Conservation (phyloP, 2,797 vertebrate genomes). For the Chelmon rostratus region DNA sequence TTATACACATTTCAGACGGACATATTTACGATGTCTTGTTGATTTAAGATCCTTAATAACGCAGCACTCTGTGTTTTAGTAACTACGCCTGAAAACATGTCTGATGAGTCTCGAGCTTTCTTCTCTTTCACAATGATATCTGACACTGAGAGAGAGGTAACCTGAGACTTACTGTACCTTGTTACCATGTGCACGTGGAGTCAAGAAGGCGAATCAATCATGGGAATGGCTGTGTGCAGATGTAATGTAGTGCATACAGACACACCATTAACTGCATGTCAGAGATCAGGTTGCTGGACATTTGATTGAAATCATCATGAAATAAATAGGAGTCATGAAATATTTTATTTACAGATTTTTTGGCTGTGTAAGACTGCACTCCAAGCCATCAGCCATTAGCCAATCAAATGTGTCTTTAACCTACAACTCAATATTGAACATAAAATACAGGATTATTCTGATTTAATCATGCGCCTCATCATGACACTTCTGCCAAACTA, state of each 20-base stretch:
- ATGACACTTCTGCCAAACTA: background rate
- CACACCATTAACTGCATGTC: background rate
- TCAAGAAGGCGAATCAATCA: slow-evolving; percentile 46
- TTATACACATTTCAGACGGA: no score
- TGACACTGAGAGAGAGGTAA: slow-evolving; percentile 11
- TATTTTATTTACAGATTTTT: background rate
- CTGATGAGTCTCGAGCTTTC: background rate
- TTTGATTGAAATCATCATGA: no score
- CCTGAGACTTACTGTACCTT: slow-evolving; percentile 12
- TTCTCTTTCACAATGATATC: background rate
- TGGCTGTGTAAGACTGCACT: no score
- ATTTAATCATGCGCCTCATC: background rate
- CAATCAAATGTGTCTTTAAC: background rate
- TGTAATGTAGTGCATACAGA: background rate
- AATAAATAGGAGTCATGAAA: no score
- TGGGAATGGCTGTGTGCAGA: background rate
- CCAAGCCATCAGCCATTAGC: background rate
- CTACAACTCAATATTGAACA: background rate
- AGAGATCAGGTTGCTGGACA: no score
- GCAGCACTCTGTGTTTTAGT: background rate
- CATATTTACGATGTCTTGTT: no score
- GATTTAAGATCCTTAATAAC: background rate
- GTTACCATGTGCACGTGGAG: slow-evolving; percentile 18
- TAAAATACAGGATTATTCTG: background rate
- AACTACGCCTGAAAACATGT: background rate